Evolutionary conservation across 2,888 invertebrate species (phyloP).

Genomic region (Aleiodes testaceus): DNA sequence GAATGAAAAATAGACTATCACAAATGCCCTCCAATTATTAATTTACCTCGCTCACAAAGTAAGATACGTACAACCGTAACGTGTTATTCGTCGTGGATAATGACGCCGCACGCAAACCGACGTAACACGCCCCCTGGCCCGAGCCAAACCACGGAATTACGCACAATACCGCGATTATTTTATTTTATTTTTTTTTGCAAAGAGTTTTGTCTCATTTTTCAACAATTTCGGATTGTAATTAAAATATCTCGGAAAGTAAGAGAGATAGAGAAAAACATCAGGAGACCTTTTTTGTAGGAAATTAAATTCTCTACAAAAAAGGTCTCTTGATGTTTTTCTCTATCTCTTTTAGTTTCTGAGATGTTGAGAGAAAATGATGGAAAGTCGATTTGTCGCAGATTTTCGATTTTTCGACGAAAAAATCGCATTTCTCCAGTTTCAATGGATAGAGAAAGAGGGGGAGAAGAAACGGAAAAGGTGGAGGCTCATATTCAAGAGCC

Average conservation of each 20-base stretch:
- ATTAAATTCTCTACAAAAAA: too few species aligned
- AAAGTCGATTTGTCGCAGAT: too few species aligned
- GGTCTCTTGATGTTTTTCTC: too few species aligned
- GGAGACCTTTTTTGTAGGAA: too few species aligned
- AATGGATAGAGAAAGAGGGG: not conserved
- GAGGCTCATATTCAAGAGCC: conserved; percentile 28
- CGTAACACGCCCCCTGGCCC: conserved; percentile 31
- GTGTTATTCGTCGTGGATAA: conserved; percentile 61
- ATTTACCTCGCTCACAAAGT: conserved; percentile 63
- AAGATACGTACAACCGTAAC: conserved; percentile 52
- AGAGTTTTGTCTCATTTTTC: too few species aligned
- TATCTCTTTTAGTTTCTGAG: too few species aligned
- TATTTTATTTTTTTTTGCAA: too few species aligned
- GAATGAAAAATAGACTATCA: conserved; percentile 10
- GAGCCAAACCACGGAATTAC: conserved; percentile 24
- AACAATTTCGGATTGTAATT: too few species aligned
- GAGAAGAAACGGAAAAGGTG: conserved; percentile 20
- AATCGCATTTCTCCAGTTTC: not conserved
- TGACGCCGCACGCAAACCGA: conserved; percentile 51
- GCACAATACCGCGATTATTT: not conserved
- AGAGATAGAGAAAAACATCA: too few species aligned
- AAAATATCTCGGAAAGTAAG: too few species aligned
- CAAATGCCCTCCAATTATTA: conserved; percentile 60
- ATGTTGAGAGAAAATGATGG: too few species aligned
- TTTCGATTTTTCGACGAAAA: too few species aligned